Base-by-base conservation (phyloP, 92 coral and sea anemone genomes). In the Zoanthus gigantus region DNA sequence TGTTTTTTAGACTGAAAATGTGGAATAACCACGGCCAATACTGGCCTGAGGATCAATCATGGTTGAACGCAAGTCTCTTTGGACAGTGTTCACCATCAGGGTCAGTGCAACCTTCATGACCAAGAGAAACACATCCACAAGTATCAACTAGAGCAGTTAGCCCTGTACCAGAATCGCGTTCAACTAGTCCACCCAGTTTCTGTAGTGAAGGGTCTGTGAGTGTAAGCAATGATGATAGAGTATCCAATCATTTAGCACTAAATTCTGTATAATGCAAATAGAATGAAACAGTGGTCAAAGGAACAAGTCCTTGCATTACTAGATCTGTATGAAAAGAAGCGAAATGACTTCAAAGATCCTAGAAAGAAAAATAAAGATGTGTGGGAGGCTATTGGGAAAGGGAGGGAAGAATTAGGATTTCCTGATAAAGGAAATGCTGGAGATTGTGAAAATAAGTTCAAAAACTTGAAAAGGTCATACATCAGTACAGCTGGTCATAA, bases 401-500 rank as follows among this genome's bases (percentile, higher is more conserved):
- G 54, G 23, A 85, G 85, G 92, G 77, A 89, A 53, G 58, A 89
- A 37, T 34, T 61, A 17, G 92, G 89, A 84, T 89, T 83, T 85
- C 60, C 83, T 66, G 83, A 76, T 76, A 87, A 87, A 18, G 34
- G 83, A 31, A 84, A 84, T 68, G 89, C 74, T 47, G 77, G 77
- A 83, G 92, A 89, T 37, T 89, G 89, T 58, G 92, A 89, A 83
- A 76, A 50, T 48, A 89, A 89, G 83, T 74, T 84, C 71, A 89
- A 89, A 83, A 89, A 85, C 84, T 77, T 89, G 65, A 89, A 89
- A 46, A 67, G 92, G 32, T 17, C 88, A 56, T 84, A 89, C 71
- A 71, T 71, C 71, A 77, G 47, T 63, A 89, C 89, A 61, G 89
- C 84, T 47, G 92, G 84, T 83, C 89, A 89, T 76, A 89, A 89